Base-by-base conservation (phyloP, 92 coral and sea anemone genomes). In the Hydrozoanthus gracilis region DNA sequence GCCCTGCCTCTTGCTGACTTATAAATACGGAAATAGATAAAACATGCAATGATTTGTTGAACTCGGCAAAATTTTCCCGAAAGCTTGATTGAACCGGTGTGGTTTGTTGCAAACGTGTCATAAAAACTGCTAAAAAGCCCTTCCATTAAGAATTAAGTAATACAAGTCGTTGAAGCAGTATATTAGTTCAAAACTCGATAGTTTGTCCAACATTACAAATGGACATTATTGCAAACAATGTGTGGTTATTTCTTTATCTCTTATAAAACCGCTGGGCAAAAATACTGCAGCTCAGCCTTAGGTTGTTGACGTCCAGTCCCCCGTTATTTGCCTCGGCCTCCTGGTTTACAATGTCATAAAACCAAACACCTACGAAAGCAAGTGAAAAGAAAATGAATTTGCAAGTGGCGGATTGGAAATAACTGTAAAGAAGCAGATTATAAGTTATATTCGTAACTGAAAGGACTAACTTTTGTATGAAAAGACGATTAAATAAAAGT, bases 201-300 rank as follows among this genome's bases (percentile, higher is more conserved):
- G 50, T 75, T 75, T 11, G 16, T 1, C 16, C 79, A 0, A 16
- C 27, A 7, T 16, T 17, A 49, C 10, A n/a, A 12, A 10, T 13
- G 4, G 6, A 44, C 45, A 45, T 12, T 10, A 11, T 45, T 2
- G 55, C 13, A 9, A 1, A 11, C 9, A 14, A 15, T 27, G 39
- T 2, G 39, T 27, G 3, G 0, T 27, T 20, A 11, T 35, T 60
- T 17, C n/a, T 47, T 52, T 80, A 80, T 80, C 48, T 80, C 16
- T 67, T 65, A 74, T 80, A 80, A 70, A 65, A 80, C 56, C 73
- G 69, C 52, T 80, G 85, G 48, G 85, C 85, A 27, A 80, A 80
- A 58, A 80, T 47, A 66, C 85, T 80, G 75, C 85, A 80, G 48
- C 72, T 80, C 56, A 80, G 73, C 51, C 85, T 65, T 80, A 80